phyloP scores from a whole-genome alignment of 2,797 vertebrate species.

The Enteromius unitaeniatus region DNA sequence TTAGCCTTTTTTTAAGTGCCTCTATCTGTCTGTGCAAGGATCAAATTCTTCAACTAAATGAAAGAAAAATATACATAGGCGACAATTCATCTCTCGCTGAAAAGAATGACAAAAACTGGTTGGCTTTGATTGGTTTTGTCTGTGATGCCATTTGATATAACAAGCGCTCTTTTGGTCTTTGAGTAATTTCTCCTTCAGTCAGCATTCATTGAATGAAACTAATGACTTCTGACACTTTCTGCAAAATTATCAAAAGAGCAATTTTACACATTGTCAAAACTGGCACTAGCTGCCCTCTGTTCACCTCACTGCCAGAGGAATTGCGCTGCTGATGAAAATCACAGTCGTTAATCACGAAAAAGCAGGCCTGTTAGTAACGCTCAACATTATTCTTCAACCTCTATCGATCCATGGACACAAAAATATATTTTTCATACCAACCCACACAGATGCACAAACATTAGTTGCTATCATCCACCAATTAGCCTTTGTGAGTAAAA shows the following conservation, averaged over 20 bases:
- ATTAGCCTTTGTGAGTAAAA: not conserved
- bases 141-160: not conserved
- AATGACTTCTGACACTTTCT: conserved; percentile 18
- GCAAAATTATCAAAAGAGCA: conserved; percentile 16
- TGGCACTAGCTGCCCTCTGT: not conserved
- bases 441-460: no score
- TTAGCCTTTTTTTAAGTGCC: not conserved
- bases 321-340: not conserved
- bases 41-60: not conserved
- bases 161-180: not conserved
- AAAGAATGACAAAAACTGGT: not conserved
- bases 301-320: not conserved
- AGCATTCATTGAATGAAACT: conserved; percentile 12
- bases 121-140: not conserved
- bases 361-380: not conserved
- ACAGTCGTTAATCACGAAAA: not conserved
- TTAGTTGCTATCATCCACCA: no score
- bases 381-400: not conserved
- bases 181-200: not conserved
- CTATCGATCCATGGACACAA: not conserved
- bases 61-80: not conserved
- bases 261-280: conserved; percentile 10
- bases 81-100: not conserved
- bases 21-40: not conserved
- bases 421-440: no score